Evolutionary conservation across 2,888 invertebrate species (phyloP), one percentile per base, ranked within the genome.

Genomic region (Caenorhabditis plicata): DNA sequence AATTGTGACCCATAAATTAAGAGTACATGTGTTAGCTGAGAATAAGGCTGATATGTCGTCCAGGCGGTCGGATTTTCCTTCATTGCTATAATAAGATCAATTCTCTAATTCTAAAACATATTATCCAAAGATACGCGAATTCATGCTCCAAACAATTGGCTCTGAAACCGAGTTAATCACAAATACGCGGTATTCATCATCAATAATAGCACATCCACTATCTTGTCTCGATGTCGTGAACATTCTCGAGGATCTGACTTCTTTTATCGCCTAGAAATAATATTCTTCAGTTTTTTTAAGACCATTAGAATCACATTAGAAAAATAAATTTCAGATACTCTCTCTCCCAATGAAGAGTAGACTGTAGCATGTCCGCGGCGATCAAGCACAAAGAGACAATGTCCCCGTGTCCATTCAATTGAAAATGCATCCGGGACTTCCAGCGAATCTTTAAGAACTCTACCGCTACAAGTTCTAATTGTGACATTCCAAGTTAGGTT

Each of bases 121-220:
- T 27, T 27, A 2, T 2, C 3, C 15, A 23, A 26, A 44, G 53
- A 38, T 39, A 65, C 67, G 67, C 27, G 58, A 52, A 9, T 56
- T 60, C 43, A 68, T 70, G 15, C 19, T 62, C 72, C 72, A 72
- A 8, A 64, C 43, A 39, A 72, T 57, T 2, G 69, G 67, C 36
- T 72, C 68, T 8, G 64, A 63, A 2, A 70, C 68, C 1, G 61
- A 58, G 39, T 72, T 72, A 25, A 66, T 68, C 3, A 72, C 64
- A 7, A 57, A 58, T 11, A 72, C 52, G 19, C 62, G 49, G 17
- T 55, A 43, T 26, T 67, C 64, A n/a, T 61, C 61, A 47, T 72
- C 72, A 29, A 72, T 49, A 2, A 72, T 38, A 1, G 72, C 72
- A 26, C 68, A 50, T 46, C 72, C 72, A 13, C 68, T 63, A 40